Evolutionary conservation across 2,888 invertebrate species (phyloP).

Genomic region (Hesperia comma): DNA sequence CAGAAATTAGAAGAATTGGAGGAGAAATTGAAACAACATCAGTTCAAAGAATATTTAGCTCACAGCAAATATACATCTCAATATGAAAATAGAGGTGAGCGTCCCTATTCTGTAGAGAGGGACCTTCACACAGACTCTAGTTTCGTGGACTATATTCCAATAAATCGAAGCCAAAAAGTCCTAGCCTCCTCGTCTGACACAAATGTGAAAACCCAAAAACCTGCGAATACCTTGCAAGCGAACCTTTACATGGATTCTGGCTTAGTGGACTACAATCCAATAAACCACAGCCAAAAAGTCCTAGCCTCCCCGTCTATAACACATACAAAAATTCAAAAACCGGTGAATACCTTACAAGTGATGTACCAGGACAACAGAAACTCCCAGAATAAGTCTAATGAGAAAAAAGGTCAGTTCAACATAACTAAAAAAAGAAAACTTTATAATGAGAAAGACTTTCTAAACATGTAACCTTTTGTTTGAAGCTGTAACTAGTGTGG

Average conservation of each 20-base stretch:
- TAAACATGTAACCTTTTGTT: slow-evolving; percentile 58
- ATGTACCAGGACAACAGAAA: slow-evolving; percentile 64
- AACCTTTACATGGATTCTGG: no score
- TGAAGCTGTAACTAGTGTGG: slow-evolving; percentile 28
- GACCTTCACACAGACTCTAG: slow-evolving; percentile 50
- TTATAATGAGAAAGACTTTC: slow-evolving; percentile 71
- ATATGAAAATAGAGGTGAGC: slow-evolving; percentile 66
- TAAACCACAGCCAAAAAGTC: slow-evolving; percentile 8
- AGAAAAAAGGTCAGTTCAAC: slow-evolving; percentile 71
- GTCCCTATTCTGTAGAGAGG: slow-evolving; percentile 66
- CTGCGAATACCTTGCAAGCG: slow-evolving; percentile 62
- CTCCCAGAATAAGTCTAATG: slow-evolving; percentile 44
- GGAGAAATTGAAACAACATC: slow-evolving; percentile 74
- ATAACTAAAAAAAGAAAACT: slow-evolving; percentile 76
- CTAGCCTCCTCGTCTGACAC: slow-evolving; percentile 10
- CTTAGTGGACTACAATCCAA: no score
- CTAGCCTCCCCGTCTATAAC: slow-evolving; percentile 11
- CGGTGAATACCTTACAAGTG: slow-evolving; percentile 62
- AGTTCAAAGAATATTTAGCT: slow-evolving; percentile 73
- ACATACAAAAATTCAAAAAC: slow-evolving; percentile 45
- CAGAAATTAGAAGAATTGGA: slow-evolving; percentile 70
- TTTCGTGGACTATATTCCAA: slow-evolving; percentile 39
- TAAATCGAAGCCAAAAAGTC: slow-evolving; percentile 9
- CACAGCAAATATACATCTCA: slow-evolving; percentile 63
- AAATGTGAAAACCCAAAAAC: slow-evolving; percentile 45